A percentile compares a stretch with the other conserved stretches of the same genome.
phyloP scores from a whole-genome alignment of 2,113 vertebrate species.

The Antennarius striatus region DNA sequence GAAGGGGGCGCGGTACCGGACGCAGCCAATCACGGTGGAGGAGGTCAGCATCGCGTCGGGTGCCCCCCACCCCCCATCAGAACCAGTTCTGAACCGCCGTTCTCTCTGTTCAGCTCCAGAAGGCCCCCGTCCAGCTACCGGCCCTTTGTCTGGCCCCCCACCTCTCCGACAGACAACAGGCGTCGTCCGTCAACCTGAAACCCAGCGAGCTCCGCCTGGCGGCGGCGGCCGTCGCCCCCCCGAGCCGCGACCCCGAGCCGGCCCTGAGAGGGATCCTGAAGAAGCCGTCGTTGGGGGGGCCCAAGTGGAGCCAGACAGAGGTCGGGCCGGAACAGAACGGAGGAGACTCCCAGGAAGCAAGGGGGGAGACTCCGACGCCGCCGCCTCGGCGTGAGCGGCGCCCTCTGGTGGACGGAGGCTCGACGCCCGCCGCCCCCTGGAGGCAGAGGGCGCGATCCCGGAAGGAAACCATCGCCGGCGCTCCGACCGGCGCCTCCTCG shows the following conservation, averaged over 20 bases:
- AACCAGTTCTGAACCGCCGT: too few relatives aligned
- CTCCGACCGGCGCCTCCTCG: conserved; percentile 23
- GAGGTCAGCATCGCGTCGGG: conserved; percentile 77
- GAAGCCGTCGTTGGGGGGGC: conserved; percentile 62
- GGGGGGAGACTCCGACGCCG: neutral
- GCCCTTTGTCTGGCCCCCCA: conserved; percentile 66
- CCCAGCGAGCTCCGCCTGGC: conserved; percentile 76
- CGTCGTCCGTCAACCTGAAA: conserved; percentile 74
- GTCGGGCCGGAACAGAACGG: conserved; percentile 47
- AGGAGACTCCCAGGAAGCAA: conserved; percentile 4
- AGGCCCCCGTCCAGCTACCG: conserved; percentile 75
- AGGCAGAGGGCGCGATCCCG: conserved; percentile 72
- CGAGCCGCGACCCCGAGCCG: conserved; percentile 43
- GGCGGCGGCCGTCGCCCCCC: conserved; percentile 21
- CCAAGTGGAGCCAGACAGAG: conserved; percentile 33
- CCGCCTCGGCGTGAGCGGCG: conserved; percentile 21
- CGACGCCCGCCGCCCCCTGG: conserved; percentile 67
- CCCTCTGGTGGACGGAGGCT: conserved; percentile 16
- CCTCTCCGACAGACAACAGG: conserved; percentile 76
- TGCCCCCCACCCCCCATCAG: too few relatives aligned
- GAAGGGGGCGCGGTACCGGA: conserved; percentile 80
- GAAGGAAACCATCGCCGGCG: conserved; percentile 60
- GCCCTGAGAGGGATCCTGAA: conserved; percentile 78
- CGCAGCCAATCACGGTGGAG: conserved; percentile 81
- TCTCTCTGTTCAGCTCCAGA: conserved; percentile 67